Base-by-base conservation (phyloP, 92 coral and sea anemone genomes). In the Isaurus tuberculatus region DNA sequence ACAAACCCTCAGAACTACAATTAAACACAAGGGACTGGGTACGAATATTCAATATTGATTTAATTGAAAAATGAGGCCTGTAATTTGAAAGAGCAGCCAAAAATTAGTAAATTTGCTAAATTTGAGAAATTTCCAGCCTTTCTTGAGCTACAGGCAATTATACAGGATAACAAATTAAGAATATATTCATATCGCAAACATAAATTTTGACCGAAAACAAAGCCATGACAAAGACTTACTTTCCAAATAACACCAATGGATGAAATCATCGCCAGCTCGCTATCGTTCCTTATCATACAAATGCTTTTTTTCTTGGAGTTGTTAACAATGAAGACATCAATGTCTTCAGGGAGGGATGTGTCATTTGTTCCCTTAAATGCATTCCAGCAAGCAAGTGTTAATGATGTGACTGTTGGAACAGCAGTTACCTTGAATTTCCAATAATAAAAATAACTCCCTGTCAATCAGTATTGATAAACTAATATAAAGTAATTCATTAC, bases 351-450 rank as follows among this genome's bases (percentile, higher is more conserved):
- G 40, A 70, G 44, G 27, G 28, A 27, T 2, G 40, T 33, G 48
- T 70, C 44, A 22, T 70, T 46, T 46, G 48, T 70, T 23, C 48
- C 44, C 20, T 70, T 70, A 23, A 70, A 37, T 70, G 77, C 77
- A 70, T 70, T 70, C 77, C 77, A 33, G 77, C 77, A 70, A 23
- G 77, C 77, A 37, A 70, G 77, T 46, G 40, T 70, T 20, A 70
- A 23, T 32, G 40, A 32, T 70, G 48, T 46, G n/a, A 70, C 48
- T 37, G 77, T 70, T 70, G 77, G 44, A 70, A 70, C 48, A 32
- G 44, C 77, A 70, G 28, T 37, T 32, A 70, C 77, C 77, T 70
- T 70, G 77, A 33, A 28, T 2, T 48, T 48, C 57, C 57, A 48
- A 48, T 48, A 48, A 48, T 1, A 48, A 48, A 48, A 48, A 48